These are phyloP conservation scores for Lasioglossum malachurum DNA, from an alignment of 2,888 invertebrate genomes.

Conservation along the genomic window DNA sequence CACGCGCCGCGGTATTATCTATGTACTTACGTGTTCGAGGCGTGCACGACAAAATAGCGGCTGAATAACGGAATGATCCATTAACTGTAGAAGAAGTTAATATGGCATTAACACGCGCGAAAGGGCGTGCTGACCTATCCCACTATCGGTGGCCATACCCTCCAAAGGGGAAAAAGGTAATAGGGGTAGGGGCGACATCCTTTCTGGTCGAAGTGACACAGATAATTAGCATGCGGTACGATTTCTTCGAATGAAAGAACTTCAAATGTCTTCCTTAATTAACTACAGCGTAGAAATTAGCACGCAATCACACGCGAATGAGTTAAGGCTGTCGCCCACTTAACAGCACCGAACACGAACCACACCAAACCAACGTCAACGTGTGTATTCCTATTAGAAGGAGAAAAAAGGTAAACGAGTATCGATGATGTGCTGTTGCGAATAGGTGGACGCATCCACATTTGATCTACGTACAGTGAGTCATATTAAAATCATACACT, in stretches of 20 bases:
- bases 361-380: neutral
- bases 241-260: slow-evolving; percentile 54
- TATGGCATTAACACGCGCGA: slow-evolving; percentile 74
- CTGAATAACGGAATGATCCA: slow-evolving; percentile 71
- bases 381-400: neutral
- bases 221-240: slow-evolving; percentile 67
- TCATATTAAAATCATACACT: too few species aligned
- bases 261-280: slow-evolving; percentile 13
- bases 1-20: slow-evolving; percentile 44
- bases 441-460: too few species aligned
- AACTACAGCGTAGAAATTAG: neutral
- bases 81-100: slow-evolving; percentile 71
- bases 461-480: too few species aligned
- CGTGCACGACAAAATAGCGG: slow-evolving; percentile 59
- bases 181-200: slow-evolving; percentile 49
- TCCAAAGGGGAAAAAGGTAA: slow-evolving; percentile 68
- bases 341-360: neutral
- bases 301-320: neutral
- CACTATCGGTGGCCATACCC: slow-evolving; percentile 59
- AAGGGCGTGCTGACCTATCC: slow-evolving; percentile 77
- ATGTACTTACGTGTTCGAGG: slow-evolving; percentile 47
- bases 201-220: slow-evolving; percentile 54
- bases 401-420: too few species aligned
- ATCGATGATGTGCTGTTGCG: too few species aligned
- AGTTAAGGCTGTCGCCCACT: neutral